Evolutionary conservation across 2,797 vertebrate species (phyloP), one percentile per base, ranked within the genome.

Genomic region (Luscinia luscinia): DNA sequence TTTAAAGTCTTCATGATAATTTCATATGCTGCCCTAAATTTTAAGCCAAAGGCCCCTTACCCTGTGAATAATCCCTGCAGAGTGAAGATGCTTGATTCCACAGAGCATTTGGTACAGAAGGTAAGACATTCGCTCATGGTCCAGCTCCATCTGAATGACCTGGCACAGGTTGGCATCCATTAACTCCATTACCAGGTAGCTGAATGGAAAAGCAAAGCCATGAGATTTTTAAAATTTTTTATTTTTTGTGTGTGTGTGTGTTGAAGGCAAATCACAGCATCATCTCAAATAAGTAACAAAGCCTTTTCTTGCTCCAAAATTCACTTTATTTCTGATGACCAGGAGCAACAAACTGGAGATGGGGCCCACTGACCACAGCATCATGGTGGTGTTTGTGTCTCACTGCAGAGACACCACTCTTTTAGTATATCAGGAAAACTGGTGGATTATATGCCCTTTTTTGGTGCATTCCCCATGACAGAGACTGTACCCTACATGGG

Each of bases 91-190:
- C 95, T 99, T 99, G 98, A 99, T 99, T 70, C 99, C 99, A 95
- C 99, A 99, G 85, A 99, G 94, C 99, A 99, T 99, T 98, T 99
- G 99, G 97, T 99, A 99, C 58, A 99, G 98, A 90, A 99, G 98
- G 93, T 99, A 99, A 95, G 99, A 99, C 99, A 99, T 99, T 97
- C 99, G 97, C 95, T 99, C 99, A 9, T 99, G 99, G 97, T 99
- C 99, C 66, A 99, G 97, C 96, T 99, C 99, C 99, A 99, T 99
- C 97, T 99, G 99, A 98, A 99, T 99, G 97, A 99, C 99, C 97
- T 99, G 99, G 97, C 99, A 99, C 95, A 99, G 97, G 97, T 99
- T 99, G 96, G 99, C 99, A 95, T 99, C 99, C 99, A 99, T 99
- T 97, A 99, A 95, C 97, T 99, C 99, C 99, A 99, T 99, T 96